These are phyloP conservation scores for Schizotus pectinicornis DNA, from an alignment of 2,888 invertebrate genomes.

Conservation along the genomic window DNA sequence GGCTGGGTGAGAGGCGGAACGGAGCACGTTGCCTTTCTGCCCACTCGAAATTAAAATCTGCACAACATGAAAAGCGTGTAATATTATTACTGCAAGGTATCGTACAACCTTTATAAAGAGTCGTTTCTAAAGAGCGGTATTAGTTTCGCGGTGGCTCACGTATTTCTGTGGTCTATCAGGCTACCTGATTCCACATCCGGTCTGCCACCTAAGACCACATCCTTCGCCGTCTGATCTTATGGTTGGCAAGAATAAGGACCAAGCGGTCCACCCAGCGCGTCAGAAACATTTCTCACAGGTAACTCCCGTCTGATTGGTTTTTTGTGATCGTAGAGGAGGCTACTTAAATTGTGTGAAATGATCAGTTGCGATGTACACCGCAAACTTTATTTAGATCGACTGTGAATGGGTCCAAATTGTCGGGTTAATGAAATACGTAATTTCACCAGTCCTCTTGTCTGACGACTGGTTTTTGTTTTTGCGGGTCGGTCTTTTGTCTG, in stretches of 20 bases:
- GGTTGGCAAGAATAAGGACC: slow-evolving; percentile 38
- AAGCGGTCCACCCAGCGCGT: slow-evolving; percentile 23
- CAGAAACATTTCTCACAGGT: slow-evolving; percentile 50
- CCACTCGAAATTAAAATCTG: slow-evolving; percentile 13
- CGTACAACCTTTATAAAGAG: slow-evolving; percentile 25
- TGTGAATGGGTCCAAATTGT: slow-evolving; percentile 33
- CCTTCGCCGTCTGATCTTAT: slow-evolving; percentile 40
- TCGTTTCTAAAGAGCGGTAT: slow-evolving; percentile 41
- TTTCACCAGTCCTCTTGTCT: slow-evolving; percentile 23
- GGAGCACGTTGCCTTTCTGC: too few relatives aligned
- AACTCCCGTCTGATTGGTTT: slow-evolving; percentile 46
- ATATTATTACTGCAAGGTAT: slow-evolving; percentile 18
- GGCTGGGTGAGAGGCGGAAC: too few relatives aligned
- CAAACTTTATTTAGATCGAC: slow-evolving; percentile 38
- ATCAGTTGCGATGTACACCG: slow-evolving; percentile 42
- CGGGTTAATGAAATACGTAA: slow-evolving; percentile 30
- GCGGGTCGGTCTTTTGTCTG: slow-evolving; percentile 16
- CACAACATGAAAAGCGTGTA: slow-evolving; percentile 15
- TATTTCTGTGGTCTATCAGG: slow-evolving; percentile 53
- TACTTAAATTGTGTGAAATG: slow-evolving; percentile 52
- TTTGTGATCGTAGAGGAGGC: slow-evolving; percentile 38
- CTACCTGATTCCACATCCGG: slow-evolving; percentile 59
- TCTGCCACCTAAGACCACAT: slow-evolving; percentile 52
- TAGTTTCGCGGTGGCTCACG: slow-evolving; percentile 53
- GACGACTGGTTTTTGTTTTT: slow-evolving; percentile 32